phyloP scores from a whole-genome alignment of 2,888 invertebrate species.

The Limnephilus rhombicus region DNA sequence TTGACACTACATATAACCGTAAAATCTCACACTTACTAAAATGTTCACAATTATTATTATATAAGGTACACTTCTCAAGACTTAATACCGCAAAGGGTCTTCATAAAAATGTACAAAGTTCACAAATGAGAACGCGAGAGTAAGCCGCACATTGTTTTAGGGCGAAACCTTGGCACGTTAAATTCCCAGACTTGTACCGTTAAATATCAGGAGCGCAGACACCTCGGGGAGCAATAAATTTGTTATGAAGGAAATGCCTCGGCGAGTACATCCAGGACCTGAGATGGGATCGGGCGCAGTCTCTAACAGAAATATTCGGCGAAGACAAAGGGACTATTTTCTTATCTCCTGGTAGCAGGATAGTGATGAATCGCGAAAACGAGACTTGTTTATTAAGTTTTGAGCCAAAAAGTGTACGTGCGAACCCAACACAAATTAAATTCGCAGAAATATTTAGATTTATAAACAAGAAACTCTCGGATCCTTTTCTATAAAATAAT shows the following conservation, averaged over 20 bases:
- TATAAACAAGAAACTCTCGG: neutral
- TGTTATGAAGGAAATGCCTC: slow-evolving; percentile 50
- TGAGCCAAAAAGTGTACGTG: neutral
- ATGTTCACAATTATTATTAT: neutral
- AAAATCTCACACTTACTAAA: neutral
- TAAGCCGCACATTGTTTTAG: neutral
- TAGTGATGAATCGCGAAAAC: slow-evolving; percentile 1
- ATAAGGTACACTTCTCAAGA: neutral
- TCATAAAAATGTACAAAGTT: neutral
- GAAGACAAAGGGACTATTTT: slow-evolving; percentile 24
- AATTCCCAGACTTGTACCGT: slow-evolving; percentile 37
- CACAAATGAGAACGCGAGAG: neutral
- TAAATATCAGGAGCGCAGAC: slow-evolving; percentile 39
- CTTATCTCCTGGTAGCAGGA: slow-evolving; percentile 27
- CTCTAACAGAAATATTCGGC: slow-evolving; percentile 32
- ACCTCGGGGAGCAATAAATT: slow-evolving; percentile 48
- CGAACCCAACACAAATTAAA: neutral
- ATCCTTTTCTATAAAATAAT: neutral
- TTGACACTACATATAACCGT: neutral
- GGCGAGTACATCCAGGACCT: slow-evolving; percentile 7
- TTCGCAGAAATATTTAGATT: neutral
- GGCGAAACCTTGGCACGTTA: neutral
- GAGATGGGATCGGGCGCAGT: slow-evolving; percentile 22
- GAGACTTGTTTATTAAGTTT: neutral
- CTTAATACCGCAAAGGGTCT: neutral